A percentile compares a stretch with the other conserved stretches of the same genome.
Evolutionary conservation across 37 sponge, comb jelly and placozoan genomes (phyloP).

Genomic region (Aplysina aerophoba): DNA sequence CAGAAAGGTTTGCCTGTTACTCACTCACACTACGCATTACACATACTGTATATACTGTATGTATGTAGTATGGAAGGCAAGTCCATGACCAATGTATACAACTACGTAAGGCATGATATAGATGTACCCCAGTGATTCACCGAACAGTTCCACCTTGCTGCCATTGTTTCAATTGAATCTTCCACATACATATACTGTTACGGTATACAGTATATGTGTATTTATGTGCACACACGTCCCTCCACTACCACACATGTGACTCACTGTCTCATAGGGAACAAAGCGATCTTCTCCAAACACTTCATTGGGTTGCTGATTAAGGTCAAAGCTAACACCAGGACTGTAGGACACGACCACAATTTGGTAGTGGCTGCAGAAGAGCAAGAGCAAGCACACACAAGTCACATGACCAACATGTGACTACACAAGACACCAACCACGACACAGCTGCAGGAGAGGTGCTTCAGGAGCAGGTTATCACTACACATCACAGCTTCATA

Average conservation of each 20-base stretch:
- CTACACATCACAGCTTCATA: not conserved
- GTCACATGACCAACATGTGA: no score
- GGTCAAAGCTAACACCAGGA: not conserved
- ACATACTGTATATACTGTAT: no score
- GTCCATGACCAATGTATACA: no score
- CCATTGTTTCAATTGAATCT: no score
- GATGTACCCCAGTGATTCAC: no score
- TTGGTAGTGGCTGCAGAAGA: constrained; percentile 69
- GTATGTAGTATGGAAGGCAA: no score
- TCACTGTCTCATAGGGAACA: constrained; percentile 15
- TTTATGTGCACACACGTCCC: no score
- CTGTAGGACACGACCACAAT: constrained; percentile 38
- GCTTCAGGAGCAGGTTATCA: not conserved
- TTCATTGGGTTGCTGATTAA: not conserved
- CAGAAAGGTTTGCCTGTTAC: no score
- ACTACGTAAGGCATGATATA: no score
- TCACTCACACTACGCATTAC: no score
- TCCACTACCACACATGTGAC: not conserved
- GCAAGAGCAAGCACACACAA: not conserved
- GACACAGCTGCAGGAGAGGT: not conserved
- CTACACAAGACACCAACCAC: not conserved
- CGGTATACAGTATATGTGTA: constrained; percentile 16
- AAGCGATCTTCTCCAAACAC: not conserved
- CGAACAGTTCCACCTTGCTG: no score
- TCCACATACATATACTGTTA: not conserved